A percentile compares a stretch with the other conserved stretches of the same genome.
phyloP scores from a whole-genome alignment of 1,140 invertebrate genomes.

The Bursaphelenchus mucronatus region DNA sequence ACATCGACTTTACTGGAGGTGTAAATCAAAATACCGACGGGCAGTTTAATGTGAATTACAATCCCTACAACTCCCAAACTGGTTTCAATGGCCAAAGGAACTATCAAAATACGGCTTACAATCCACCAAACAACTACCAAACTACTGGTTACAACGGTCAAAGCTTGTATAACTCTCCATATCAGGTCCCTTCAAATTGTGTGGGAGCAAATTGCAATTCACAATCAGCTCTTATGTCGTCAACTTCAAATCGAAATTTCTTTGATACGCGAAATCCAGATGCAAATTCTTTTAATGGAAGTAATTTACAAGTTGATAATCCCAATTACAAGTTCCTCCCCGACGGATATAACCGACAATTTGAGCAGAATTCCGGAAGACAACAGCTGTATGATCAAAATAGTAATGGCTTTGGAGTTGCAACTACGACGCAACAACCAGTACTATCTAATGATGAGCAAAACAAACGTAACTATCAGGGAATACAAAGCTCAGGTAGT shows the following conservation, averaged over 20 bases:
- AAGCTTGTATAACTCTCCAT: not conserved
- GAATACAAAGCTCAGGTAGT: conserved; percentile 18
- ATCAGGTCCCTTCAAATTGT: conserved; percentile 1
- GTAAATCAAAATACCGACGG: not conserved
- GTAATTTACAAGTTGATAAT: conserved; percentile 21
- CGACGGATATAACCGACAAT: not conserved
- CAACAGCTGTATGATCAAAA: conserved; percentile 24
- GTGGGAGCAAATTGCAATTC: not conserved
- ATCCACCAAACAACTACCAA: conserved; percentile 5
- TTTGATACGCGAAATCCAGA: conserved; percentile 22
- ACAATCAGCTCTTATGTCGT: not conserved
- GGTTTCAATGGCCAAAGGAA: not conserved
- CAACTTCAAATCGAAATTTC: conserved; percentile 8
- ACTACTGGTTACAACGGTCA: not conserved
- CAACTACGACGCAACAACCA: conserved; percentile 26
- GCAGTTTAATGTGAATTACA: not conserved
- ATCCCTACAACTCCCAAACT: too few relatives aligned
- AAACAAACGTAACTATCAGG: conserved; percentile 30
- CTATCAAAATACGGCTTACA: not conserved
- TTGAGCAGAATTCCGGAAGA: conserved; percentile 21
- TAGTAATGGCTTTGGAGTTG: not conserved
- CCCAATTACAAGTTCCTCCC: conserved; percentile 38
- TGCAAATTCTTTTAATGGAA: conserved; percentile 16
- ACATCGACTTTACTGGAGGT: conserved; percentile 12
- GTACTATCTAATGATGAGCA: conserved; percentile 31